Conservation (phyloP, 2,888 invertebrate species). For the Lymantria monacha region DNA sequence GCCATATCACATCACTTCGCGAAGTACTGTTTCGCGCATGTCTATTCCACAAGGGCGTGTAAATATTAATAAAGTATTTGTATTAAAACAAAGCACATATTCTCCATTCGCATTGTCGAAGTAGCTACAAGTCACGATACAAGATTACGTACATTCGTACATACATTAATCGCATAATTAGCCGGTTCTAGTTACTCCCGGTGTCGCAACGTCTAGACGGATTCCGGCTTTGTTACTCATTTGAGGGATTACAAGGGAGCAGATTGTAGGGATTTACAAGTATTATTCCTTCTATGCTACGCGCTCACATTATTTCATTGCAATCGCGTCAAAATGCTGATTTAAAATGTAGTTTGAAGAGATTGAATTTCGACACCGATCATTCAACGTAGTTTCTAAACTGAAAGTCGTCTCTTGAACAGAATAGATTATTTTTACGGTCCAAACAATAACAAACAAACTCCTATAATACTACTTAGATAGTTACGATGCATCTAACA, state of each 20-base stretch:
- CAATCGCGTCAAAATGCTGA: neutral
- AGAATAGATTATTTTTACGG: neutral
- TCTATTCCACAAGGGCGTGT: too few species aligned
- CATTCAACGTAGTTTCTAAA: neutral
- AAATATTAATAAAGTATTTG: constrained; percentile 20
- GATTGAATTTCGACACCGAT: neutral
- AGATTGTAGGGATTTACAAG: constrained; percentile 31
- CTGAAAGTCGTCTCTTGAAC: too few species aligned
- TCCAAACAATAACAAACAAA: neutral
- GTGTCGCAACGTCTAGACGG: constrained; percentile 56
- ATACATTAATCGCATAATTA: constrained; percentile 59
- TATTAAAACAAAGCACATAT: constrained; percentile 28
- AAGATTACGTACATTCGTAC: constrained; percentile 23
- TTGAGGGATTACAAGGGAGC: constrained; percentile 27
- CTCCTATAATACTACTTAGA: neutral
- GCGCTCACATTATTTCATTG: neutral
- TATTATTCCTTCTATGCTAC: constrained; percentile 9
- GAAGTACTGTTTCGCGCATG: too few species aligned
- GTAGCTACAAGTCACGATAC: constrained; percentile 21
- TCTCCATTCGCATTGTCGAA: neutral
- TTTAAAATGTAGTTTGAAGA: neutral
- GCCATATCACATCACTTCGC: too few species aligned
- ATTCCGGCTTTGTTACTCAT: constrained; percentile 46
- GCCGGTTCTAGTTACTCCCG: constrained; percentile 35
- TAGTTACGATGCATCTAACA: neutral